These are phyloP conservation scores for Chlorocebus sabaeus DNA, from an alignment of 2,113 vertebrate species.

Conservation along the genomic window DNA sequence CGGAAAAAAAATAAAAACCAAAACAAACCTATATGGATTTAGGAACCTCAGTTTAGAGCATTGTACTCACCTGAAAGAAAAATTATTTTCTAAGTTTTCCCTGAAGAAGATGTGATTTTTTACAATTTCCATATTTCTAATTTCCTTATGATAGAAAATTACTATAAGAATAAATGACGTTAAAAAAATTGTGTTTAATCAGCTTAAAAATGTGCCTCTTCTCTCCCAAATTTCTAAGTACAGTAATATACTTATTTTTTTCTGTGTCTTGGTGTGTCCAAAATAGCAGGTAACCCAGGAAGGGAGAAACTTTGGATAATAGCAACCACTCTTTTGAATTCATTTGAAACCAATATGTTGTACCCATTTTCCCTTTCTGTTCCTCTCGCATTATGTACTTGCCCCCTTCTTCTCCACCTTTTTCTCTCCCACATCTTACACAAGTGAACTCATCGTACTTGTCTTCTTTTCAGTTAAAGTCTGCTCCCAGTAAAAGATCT, in stretches of 20 bases:
- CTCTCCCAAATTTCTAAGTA: not conserved
- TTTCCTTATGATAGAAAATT: not conserved
- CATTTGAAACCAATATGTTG: not conserved
- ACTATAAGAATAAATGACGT: not conserved
- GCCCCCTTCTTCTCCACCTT: not conserved
- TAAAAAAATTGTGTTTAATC: constrained; percentile 20
- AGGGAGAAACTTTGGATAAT: not conserved
- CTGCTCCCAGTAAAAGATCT: not conserved
- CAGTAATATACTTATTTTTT: not conserved
- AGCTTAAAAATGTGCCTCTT: not conserved
- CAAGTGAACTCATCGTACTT: not conserved
- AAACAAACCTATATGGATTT: not conserved
- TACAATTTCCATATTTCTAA: not conserved
- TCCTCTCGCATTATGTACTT: not conserved
- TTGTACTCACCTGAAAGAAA: not conserved
- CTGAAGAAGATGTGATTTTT: not conserved
- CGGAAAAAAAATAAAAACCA: too few species aligned
- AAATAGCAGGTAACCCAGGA: not conserved
- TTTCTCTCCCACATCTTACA: not conserved
- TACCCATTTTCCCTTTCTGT: not conserved
- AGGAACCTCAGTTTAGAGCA: not conserved
- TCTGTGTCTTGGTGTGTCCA: not conserved
- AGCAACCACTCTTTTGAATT: not conserved
- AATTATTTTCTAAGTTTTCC: not conserved
- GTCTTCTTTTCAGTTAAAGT: not conserved